phyloP scores from a whole-genome alignment of 2,797 vertebrate species.

The Mallotus villosus region DNA sequence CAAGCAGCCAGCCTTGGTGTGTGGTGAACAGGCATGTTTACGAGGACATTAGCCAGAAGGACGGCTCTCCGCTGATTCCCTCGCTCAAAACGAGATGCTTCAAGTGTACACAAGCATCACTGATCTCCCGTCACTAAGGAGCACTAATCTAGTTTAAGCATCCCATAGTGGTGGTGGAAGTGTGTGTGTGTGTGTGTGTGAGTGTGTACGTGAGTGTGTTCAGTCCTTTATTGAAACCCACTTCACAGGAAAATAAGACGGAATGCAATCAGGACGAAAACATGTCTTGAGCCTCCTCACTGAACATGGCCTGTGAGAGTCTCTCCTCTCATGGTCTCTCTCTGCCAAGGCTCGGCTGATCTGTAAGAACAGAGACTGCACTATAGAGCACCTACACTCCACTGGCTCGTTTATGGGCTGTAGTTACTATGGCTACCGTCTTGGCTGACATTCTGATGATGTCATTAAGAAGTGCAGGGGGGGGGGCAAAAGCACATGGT shows the following conservation, averaged over 20 bases:
- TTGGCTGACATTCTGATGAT: constrained; percentile 43
- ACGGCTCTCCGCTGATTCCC: too few relatives aligned
- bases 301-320: not conserved
- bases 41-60: too few relatives aligned
- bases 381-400: not conserved
- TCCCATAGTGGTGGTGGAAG: not conserved
- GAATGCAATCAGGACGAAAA: not conserved
- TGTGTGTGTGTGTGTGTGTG: not conserved
- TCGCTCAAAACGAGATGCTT: too few relatives aligned
- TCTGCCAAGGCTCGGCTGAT: not conserved
- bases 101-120: too few relatives aligned
- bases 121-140: not conserved
- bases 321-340: not conserved
- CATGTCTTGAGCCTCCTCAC: not conserved
- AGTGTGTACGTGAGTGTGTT: not conserved
- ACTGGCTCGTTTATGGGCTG: not conserved
- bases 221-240: not conserved
- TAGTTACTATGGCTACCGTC: constrained; percentile 18
- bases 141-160: not conserved
- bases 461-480: constrained; percentile 37
- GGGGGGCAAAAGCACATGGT: constrained; percentile 18
- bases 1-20: too few relatives aligned
- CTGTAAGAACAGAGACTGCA: too few relatives aligned
- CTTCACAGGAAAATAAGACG: not conserved
- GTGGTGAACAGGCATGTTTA: too few relatives aligned